Percentiles rank a stretch among this genome's conserved stretches.
Evolutionary conservation across 2,113 vertebrate genomes (phyloP).

Genomic region (Penelope pileata): DNA sequence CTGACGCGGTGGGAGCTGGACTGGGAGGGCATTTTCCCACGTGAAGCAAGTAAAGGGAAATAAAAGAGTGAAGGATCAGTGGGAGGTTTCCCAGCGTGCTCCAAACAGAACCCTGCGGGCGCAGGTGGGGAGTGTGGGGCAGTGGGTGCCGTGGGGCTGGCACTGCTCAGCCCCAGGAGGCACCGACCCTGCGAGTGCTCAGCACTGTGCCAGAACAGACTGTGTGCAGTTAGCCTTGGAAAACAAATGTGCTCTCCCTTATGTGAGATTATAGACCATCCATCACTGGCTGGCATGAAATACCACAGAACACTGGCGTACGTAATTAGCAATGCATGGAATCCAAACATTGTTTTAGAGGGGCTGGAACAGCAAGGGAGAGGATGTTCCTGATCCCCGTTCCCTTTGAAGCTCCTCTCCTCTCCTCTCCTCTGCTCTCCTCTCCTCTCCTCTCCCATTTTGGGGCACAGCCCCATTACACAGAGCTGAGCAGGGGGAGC

Average conservation of each 20-base stretch:
- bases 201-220: conserved; percentile 46
- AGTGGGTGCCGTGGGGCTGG: no score
- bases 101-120: no score
- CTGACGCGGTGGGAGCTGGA: neutral
- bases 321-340: neutral
- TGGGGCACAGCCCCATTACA: no score
- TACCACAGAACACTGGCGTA: neutral
- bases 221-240: conserved; percentile 50
- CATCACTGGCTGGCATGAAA: conserved; percentile 26
- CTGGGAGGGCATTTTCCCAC: neutral
- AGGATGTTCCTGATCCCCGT: neutral
- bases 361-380: neutral
- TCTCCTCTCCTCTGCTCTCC: neutral
- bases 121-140: no score
- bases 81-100: conserved; percentile 8
- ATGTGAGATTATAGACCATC: conserved; percentile 6
- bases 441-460: neutral
- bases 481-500: conserved; percentile 50
- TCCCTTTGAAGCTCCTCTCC: neutral
- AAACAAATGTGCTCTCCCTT: conserved; percentile 52
- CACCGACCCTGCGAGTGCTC: conserved; percentile 45
- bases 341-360: neutral
- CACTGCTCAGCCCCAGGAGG: conserved; percentile 36
- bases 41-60: neutral
- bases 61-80: neutral